Evolutionary conservation across 2,888 invertebrate species (phyloP).

Genomic region (Noctua comes): DNA sequence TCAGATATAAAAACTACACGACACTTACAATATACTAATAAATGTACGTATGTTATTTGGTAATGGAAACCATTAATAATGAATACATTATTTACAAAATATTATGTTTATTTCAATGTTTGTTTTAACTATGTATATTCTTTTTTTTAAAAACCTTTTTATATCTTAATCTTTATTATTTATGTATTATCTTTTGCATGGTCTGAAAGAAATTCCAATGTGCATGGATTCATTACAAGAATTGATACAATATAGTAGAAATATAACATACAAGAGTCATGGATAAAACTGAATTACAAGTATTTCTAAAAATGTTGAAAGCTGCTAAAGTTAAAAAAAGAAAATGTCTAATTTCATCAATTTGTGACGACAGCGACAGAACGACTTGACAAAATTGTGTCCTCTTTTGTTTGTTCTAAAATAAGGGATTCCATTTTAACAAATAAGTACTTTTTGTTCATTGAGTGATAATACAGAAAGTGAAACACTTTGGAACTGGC

Average conservation of each 20-base stretch:
- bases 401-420: not conserved
- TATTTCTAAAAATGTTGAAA: not conserved
- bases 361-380: not conserved
- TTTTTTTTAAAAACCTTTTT: constrained; percentile 1
- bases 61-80: constrained; percentile 73
- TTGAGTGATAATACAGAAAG: not conserved
- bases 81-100: constrained; percentile 83
- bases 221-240: constrained; percentile 54
- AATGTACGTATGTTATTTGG: constrained; percentile 29
- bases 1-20: not conserved
- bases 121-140: constrained; percentile 21
- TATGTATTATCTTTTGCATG: constrained; percentile 54
- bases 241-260: constrained; percentile 40
- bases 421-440: not conserved
- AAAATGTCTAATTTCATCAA: not conserved
- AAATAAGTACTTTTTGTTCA: not conserved
- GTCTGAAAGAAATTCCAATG: constrained; percentile 26
- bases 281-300: not conserved
- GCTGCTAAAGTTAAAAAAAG: not conserved
- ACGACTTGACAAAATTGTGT: not conserved
- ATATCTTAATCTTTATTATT: constrained; percentile 8
- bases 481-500: not conserved
- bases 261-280: constrained; percentile 59
- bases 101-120: constrained; percentile 34
- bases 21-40: constrained; percentile 24